These are phyloP conservation scores for Xiphorhynchus erythropygius DNA, from an alignment of 2,797 vertebrate species.

Conservation along the genomic window DNA sequence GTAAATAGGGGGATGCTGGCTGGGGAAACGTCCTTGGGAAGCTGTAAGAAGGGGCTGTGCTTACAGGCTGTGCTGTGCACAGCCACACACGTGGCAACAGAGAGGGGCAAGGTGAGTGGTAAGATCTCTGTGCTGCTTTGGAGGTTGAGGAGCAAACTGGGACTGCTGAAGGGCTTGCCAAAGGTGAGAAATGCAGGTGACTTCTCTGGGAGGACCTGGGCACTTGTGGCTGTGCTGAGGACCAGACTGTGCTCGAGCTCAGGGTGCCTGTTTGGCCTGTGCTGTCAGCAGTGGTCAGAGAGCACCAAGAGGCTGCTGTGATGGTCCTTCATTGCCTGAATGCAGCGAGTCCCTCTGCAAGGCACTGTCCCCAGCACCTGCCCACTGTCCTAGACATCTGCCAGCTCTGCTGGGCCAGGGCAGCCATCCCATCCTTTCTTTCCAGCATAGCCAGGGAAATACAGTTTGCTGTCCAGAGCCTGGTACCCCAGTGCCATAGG, in stretches of 20 bases:
- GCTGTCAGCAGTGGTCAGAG: not conserved
- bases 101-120: not conserved
- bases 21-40: not conserved
- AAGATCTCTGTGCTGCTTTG: not conserved
- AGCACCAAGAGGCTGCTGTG: not conserved
- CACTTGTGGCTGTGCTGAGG: not conserved
- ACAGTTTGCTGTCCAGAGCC: not conserved
- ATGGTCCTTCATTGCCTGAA: not conserved
- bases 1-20: not conserved
- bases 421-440: not conserved
- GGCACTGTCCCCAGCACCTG: not conserved
- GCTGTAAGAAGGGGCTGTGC: not conserved
- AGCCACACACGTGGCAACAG: not conserved
- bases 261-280: not conserved
- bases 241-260: not conserved
- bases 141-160: not conserved
- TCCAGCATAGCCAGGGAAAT: not conserved
- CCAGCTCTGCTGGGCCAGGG: not conserved
- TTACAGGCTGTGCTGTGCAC: not conserved
- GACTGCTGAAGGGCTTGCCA: not conserved
- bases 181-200: not conserved
- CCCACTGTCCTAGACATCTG: fast-evolving
- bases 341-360: not conserved
- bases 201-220: not conserved
- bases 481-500: not conserved